These are phyloP conservation scores for Hydrocynus forskahlii DNA, from an alignment of 2,797 vertebrate genomes.

Conservation along the genomic window DNA sequence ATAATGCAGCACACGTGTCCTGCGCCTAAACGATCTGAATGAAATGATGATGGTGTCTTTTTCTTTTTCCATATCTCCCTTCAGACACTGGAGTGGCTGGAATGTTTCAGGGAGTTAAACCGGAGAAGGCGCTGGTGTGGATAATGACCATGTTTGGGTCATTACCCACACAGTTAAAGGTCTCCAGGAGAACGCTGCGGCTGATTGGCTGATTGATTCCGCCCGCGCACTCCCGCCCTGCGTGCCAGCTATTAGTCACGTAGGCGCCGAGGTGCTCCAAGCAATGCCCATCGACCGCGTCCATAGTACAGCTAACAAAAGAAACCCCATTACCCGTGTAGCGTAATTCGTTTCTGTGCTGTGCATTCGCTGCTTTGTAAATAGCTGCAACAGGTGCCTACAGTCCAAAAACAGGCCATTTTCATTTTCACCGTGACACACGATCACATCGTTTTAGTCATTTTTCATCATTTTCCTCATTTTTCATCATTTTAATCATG, in stretches of 20 bases:
- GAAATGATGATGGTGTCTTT: background rate
- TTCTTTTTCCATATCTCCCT: slow-evolving; percentile 28
- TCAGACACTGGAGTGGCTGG: slow-evolving; percentile 14
- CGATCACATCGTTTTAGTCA: background rate
- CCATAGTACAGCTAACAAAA: background rate
- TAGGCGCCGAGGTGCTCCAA: slow-evolving; percentile 26
- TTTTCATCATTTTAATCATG: background rate
- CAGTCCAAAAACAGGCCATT: background rate
- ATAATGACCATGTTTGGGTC: slow-evolving; percentile 54
- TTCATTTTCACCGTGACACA: background rate
- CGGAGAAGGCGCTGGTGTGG: slow-evolving; percentile 34
- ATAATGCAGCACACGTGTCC: too few species aligned
- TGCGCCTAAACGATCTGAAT: background rate
- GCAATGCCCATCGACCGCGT: slow-evolving; percentile 32
- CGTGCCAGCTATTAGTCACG: slow-evolving; percentile 23
- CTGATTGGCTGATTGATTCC: slow-evolving; percentile 56
- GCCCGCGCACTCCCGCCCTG: slow-evolving; percentile 19
- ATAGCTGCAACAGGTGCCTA: background rate
- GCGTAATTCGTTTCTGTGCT: background rate
- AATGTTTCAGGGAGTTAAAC: slow-evolving; percentile 44
- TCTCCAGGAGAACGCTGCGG: slow-evolving; percentile 34
- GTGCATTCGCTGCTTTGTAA: background rate
- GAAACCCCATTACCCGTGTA: background rate
- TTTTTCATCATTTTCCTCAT: background rate
- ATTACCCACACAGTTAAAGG: slow-evolving; percentile 53